These are phyloP conservation scores for Danionella dracula DNA, from an alignment of 2,797 vertebrate species.

Conservation along the genomic window DNA sequence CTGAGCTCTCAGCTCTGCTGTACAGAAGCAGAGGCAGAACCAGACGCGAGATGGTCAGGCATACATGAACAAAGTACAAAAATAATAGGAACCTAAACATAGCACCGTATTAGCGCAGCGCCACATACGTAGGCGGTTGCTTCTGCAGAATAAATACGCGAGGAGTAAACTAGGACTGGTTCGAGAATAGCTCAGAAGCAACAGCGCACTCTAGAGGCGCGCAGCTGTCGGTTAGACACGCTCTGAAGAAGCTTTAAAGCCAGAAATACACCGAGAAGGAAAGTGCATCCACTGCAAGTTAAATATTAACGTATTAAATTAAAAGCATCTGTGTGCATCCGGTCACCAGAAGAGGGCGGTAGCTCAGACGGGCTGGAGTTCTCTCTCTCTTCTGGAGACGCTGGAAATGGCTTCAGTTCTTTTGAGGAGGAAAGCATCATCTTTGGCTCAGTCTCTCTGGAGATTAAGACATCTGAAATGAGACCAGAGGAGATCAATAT, in stretches of 20 bases:
- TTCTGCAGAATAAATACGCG: no score
- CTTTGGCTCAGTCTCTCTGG: slow-evolving; percentile 74
- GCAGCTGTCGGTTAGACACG: no score
- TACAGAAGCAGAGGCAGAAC: no score
- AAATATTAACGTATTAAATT: slow-evolving; percentile 90
- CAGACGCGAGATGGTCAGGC: no score
- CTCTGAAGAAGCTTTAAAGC: slow-evolving; percentile 56
- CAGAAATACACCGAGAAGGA: slow-evolving; percentile 11
- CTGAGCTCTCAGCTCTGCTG: no score
- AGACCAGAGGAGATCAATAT: slow-evolving; percentile 46
- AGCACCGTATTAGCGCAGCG: no score
- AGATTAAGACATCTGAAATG: slow-evolving; percentile 67
- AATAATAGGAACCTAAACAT: no score
- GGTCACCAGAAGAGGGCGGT: slow-evolving; percentile 81
- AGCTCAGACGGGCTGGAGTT: slow-evolving; percentile 78
- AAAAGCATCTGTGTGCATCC: slow-evolving; percentile 74
- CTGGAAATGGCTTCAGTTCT: slow-evolving; percentile 30
- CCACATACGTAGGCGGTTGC: no score
- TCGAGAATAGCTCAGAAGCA: no score
- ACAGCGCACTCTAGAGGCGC: no score
- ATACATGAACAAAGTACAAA: no score
- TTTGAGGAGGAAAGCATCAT: slow-evolving; percentile 63
- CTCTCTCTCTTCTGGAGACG: slow-evolving; percentile 41
- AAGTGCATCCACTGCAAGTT: slow-evolving; percentile 83
- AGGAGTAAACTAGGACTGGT: no score